These are phyloP conservation scores for Pseudonaja textilis DNA, from an alignment of 2,113 vertebrate species.

Conservation along the genomic window DNA sequence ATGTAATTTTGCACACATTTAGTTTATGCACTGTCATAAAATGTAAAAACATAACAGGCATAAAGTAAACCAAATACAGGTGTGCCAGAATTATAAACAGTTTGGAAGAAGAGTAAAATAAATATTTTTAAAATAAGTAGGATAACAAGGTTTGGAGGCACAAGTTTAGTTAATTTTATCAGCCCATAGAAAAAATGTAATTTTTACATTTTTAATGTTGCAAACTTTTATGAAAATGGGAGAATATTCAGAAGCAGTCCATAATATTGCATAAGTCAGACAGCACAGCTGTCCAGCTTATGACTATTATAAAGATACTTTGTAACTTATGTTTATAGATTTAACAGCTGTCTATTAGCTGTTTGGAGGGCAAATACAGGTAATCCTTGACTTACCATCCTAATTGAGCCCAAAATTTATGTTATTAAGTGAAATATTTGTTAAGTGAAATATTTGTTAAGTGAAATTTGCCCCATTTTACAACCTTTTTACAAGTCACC, in stretches of 20 bases:
- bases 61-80: background rate
- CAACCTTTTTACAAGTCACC: background rate
- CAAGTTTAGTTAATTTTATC: background rate
- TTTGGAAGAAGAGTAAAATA: background rate
- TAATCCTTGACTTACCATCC: background rate
- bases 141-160: background rate
- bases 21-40: background rate
- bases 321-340: accelerated
- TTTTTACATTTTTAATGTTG: background rate
- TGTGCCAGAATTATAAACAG: background rate
- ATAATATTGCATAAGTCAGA: background rate
- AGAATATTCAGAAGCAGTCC: background rate
- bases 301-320: background rate
- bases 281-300: background rate
- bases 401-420: background rate
- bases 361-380: background rate
- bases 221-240: background rate
- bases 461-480: background rate
- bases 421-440: background rate
- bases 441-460: background rate
- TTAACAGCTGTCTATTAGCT: background rate
- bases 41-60: background rate
- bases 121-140: background rate
- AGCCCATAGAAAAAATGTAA: background rate
- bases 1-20: background rate